phyloP scores from a whole-genome alignment of 2,888 invertebrate species.

The Troides oblongomaculatus region DNA sequence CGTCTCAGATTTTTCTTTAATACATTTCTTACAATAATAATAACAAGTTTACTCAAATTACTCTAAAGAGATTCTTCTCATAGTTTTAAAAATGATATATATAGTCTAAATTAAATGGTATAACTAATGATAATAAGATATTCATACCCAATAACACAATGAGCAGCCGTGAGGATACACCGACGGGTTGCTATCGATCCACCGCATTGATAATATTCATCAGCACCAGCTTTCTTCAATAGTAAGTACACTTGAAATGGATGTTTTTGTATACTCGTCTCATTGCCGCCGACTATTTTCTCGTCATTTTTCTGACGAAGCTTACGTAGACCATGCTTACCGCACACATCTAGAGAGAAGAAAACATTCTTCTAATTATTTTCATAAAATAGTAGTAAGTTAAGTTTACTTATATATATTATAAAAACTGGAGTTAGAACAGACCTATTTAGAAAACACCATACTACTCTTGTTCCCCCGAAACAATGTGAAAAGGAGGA shows the following conservation, averaged over 20 bases:
- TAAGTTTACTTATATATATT: too few species aligned
- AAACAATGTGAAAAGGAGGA: too few species aligned
- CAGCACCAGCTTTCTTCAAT: slow-evolving; percentile 42
- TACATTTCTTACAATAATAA: too few species aligned
- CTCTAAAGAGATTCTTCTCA: too few species aligned
- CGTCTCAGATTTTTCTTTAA: too few species aligned
- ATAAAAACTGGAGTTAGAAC: too few species aligned
- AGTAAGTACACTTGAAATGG: slow-evolving; percentile 68
- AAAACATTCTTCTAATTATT: neutral
- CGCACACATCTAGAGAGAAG: slow-evolving; percentile 44
- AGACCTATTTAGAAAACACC: too few species aligned
- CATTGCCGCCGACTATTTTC: slow-evolving; percentile 68
- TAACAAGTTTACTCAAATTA: too few species aligned
- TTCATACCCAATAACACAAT: slow-evolving; percentile 64
- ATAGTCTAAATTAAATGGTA: neutral
- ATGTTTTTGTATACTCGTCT: slow-evolving; percentile 53
- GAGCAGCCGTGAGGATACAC: slow-evolving; percentile 72
- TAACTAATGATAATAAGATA: neutral
- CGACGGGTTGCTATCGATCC: slow-evolving; percentile 62
- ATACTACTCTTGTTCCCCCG: too few species aligned
- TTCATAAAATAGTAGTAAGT: neutral
- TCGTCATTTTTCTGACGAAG: slow-evolving; percentile 34
- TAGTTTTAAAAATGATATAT: neutral
- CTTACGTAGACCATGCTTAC: slow-evolving; percentile 41
- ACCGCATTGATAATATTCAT: slow-evolving; percentile 62